Evolutionary conservation across 2,113 vertebrate species (phyloP), one percentile per base, ranked within the genome.

Genomic region (Misgurnus anguillicaudatus): DNA sequence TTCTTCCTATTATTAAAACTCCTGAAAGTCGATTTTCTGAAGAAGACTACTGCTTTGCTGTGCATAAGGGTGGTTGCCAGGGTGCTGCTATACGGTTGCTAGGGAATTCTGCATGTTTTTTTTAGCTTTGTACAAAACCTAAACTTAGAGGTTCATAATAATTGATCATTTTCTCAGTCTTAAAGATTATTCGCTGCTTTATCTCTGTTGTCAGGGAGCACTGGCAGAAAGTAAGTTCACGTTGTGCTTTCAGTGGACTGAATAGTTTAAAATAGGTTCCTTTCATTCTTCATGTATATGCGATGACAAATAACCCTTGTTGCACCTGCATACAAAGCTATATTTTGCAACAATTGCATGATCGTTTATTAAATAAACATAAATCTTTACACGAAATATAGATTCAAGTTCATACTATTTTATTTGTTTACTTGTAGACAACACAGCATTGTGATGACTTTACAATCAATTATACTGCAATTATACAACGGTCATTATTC

Each of bases 111-210:
- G 19, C 10, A 57, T 21, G 38, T 31, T 31, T 24, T 24, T 8
- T 72, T 72, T 58, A 21, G 13, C 17, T 21, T 17, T 21, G 13
- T 21, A 16, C n/a, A 21, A 60, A 41, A 41, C 9, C 53, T 72
- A 58, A 72, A 58, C 10, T 41, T 58, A 58, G 70, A 72, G n/a
- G 10, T 16, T 72, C 38, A 72, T 42, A n/a, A 41, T 58, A 42
- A 6, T 21, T 42, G 39, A 72, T 13, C 0, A 19, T 71, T 51
- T 39, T 38, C 31, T 55, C 10, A 39, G 36, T 38, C 16, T 19
- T 70, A 31, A 55, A 71, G 55, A 55, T 57, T 71, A 48, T 71
- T 51, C 51, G 14, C 10, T 19, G 31, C 48, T 57, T 55, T 10
- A 57, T 57, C 17, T 39, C 31, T 39, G 53, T 71, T 39, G 17